A percentile compares a stretch with the other conserved stretches of the same genome.
phyloP scores from a whole-genome alignment of 2,113 vertebrate species.

The Pterocles orientalis region DNA sequence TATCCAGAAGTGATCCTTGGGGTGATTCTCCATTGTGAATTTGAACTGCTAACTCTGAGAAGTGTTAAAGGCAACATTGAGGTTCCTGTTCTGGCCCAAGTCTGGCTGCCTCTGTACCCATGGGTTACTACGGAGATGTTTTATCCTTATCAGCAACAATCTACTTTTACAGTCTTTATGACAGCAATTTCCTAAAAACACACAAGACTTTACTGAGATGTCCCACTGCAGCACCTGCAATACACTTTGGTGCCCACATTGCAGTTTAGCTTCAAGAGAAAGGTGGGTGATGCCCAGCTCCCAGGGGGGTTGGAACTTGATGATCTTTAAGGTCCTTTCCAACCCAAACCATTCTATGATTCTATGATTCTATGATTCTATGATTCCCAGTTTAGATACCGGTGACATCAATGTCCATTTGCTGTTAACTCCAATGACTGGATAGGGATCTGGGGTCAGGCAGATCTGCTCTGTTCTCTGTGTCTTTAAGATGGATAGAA shows the following conservation, averaged over 20 bases:
- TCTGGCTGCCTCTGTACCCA: not conserved
- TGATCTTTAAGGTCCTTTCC: no score
- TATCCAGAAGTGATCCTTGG: not conserved
- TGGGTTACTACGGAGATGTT: not conserved
- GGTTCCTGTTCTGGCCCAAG: not conserved
- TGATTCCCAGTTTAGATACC: not conserved
- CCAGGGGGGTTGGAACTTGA: no score
- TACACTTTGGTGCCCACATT: not conserved
- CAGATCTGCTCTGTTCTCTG: not conserved
- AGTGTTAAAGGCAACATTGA: fast-evolving
- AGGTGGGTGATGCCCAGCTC: not conserved
- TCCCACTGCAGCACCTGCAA: not conserved
- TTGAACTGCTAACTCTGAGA: not conserved
- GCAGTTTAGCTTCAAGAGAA: not conserved
- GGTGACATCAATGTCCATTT: not conserved
- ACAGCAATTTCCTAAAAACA: not conserved
- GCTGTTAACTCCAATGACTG: not conserved
- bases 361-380: no score
- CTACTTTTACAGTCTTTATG: not conserved
- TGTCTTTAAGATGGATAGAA: not conserved
- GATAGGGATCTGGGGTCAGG: not conserved
- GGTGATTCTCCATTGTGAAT: not conserved
- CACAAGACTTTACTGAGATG: not conserved
- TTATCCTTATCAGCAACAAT: not conserved
- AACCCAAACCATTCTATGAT: no score